Evolutionary conservation across 1,140 invertebrate genomes (phyloP), one percentile per base, ranked within the genome.

Genomic region (Heliconius nattereri): DNA sequence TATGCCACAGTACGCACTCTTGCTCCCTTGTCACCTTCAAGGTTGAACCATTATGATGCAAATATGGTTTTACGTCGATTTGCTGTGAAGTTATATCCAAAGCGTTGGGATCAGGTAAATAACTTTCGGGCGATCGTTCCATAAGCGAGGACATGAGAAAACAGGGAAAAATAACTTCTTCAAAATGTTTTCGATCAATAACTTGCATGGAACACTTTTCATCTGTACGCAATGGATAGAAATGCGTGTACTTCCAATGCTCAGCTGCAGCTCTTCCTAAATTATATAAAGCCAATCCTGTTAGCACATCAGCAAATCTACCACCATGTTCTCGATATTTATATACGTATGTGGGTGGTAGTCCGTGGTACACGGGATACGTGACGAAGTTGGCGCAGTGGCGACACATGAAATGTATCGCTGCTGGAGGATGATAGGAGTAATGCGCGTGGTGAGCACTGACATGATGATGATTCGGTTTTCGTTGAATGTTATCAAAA

Each of bases 1-100:
- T 94, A 71, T 92, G 91, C 92, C 92, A 93, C 32, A 93, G 78
- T 20, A 93, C 81, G 52, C 92, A 94, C 40, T 91, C 89, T 54
- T 92, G 91, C 8, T 89, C 87, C 45, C 87, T 82, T 2, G 84
- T 89, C 32, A 93, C 85, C 79, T 86, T 85, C 20, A 94, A 73
- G 7, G 82, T 78, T 2, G 85, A 75, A 2, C 86, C 87, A 66
- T 84, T 89, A 35, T 84, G 83, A 19, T 81, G 85, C 7, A 90
- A 73, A 78, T 85, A 89, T 2, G 89, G 86, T 60, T 85, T 86
- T 7, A 94, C 86, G 70, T 93, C 86, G 71, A 91, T 90, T 20
- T 87, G 86, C 2, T 89, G 80, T 8, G 90, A 89, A 11, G 88
- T 84, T 75, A 94, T 90, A 70, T 94, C 91, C 76, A 87, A 76